These are phyloP conservation scores for Geophilus truncorum DNA, from an alignment of 2,888 invertebrate species.

Conservation along the genomic window DNA sequence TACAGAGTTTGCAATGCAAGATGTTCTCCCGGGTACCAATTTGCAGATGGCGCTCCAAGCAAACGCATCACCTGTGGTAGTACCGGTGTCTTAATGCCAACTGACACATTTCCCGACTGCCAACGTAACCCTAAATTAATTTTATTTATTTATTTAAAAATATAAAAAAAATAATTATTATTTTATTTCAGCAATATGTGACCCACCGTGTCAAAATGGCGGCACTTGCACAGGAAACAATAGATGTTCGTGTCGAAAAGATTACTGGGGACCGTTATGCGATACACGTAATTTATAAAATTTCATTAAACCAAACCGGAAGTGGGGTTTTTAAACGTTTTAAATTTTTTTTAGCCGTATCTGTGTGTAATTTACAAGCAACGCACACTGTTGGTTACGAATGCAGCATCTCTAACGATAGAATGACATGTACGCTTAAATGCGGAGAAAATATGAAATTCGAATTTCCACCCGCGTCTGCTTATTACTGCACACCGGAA, in stretches of 20 bases:
- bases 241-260: slow-evolving; percentile 69
- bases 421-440: slow-evolving; percentile 58
- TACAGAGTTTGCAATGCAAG: too few species aligned
- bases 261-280: slow-evolving; percentile 65
- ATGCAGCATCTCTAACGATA: slow-evolving; percentile 60
- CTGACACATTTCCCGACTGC: too few species aligned
- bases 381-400: not conserved
- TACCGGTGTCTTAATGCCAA: too few species aligned
- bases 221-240: slow-evolving; percentile 74
- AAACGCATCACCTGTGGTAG: too few species aligned
- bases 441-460: slow-evolving; percentile 64
- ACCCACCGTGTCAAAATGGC: slow-evolving; percentile 72
- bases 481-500: slow-evolving; percentile 64
- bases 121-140: too few species aligned
- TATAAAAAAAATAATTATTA: too few species aligned
- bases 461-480: slow-evolving; percentile 57
- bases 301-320: too few species aligned
- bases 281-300: slow-evolving; percentile 63
- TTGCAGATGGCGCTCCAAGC: too few species aligned
- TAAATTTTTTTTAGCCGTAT: not conserved
- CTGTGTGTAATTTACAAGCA: not conserved
- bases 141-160: too few species aligned
- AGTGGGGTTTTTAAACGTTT: too few species aligned
- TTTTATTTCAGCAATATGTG: too few species aligned
- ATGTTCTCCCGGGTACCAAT: too few species aligned